Evolutionary conservation across 2,888 invertebrate genomes (phyloP).

Genomic region (Ormyrus thymus): DNA sequence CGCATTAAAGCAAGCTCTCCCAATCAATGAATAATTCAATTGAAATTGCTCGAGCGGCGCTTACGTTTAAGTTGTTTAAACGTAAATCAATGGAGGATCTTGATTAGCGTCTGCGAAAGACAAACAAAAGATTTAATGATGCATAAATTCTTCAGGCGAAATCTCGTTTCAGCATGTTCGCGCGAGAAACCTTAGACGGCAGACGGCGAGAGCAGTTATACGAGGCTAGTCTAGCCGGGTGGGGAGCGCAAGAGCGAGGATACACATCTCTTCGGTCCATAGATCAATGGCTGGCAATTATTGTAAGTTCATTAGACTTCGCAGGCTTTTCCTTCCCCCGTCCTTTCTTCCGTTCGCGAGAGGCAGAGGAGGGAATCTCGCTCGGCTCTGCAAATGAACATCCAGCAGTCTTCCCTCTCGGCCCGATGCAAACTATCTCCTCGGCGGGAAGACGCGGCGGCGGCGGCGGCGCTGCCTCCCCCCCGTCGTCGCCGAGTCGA

Average conservation of each 20-base stretch:
- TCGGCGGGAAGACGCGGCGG: conserved; percentile 56
- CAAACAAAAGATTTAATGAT: conserved; percentile 24
- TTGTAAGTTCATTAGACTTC: conserved; percentile 74
- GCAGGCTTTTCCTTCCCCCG: conserved; percentile 22
- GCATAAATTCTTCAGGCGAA: conserved; percentile 35
- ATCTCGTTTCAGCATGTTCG: conserved; percentile 35
- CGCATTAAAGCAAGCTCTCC: too few species aligned
- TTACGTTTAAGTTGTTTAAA: neutral
- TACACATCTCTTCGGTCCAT: conserved; percentile 70
- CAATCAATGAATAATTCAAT: too few species aligned
- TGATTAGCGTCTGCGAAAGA: conserved; percentile 1
- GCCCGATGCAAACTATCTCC: conserved; percentile 62
- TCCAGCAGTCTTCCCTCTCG: conserved; percentile 37
- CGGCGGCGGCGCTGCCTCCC: conserved; percentile 9
- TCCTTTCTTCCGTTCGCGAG: conserved; percentile 55
- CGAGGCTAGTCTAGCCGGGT: conserved; percentile 56
- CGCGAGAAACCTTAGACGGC: conserved; percentile 65
- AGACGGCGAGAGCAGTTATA: conserved; percentile 55
- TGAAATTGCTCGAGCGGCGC: too few species aligned
- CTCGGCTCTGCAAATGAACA: conserved; percentile 31
- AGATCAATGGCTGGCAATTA: conserved; percentile 75
- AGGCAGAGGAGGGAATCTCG: neutral
- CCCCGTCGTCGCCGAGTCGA: conserved; percentile 60
- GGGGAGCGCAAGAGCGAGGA: conserved; percentile 61
- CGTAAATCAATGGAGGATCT: neutral